Percentiles rank a stretch among this genome's conserved stretches.
Conservation (phyloP, 2,113 vertebrate species). For the Crocuta crocuta region DNA sequence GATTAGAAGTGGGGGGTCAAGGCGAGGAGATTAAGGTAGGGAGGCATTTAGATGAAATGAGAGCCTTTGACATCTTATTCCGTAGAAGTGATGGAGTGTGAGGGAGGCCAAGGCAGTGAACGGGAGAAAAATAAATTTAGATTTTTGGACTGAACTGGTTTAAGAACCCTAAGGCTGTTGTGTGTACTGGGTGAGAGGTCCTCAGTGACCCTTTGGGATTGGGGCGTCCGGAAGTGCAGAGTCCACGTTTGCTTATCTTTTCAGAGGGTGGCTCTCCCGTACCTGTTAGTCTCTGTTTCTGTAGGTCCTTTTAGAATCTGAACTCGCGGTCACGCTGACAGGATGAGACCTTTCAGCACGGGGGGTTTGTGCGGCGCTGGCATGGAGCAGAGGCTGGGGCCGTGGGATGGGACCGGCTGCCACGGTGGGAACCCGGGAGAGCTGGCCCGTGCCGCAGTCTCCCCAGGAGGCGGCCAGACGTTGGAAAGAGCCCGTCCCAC, state of each 20-base stretch:
- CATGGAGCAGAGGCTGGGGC: fast-evolving
- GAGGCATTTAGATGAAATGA: too few species aligned
- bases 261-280: background rate
- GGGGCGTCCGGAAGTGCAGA: background rate
- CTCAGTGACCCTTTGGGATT: background rate
- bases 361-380: background rate
- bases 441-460: background rate
- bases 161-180: background rate
- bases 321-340: background rate
- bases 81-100: background rate
- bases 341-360: background rate
- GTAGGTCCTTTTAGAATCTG: background rate
- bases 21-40: too few species aligned
- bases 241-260: too few species aligned
- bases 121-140: background rate
- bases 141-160: background rate
- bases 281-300: background rate
- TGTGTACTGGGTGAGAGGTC: background rate
- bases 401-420: background rate
- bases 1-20: background rate
- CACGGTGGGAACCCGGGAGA: background rate
- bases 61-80: background rate
- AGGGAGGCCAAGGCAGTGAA: background rate
- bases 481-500: background rate
- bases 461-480: background rate